Percentiles rank a stretch among this genome's conserved stretches.
These are phyloP conservation scores for Notothenia coriiceps DNA, from an alignment of 2,113 vertebrate species.

Conservation along the genomic window DNA sequence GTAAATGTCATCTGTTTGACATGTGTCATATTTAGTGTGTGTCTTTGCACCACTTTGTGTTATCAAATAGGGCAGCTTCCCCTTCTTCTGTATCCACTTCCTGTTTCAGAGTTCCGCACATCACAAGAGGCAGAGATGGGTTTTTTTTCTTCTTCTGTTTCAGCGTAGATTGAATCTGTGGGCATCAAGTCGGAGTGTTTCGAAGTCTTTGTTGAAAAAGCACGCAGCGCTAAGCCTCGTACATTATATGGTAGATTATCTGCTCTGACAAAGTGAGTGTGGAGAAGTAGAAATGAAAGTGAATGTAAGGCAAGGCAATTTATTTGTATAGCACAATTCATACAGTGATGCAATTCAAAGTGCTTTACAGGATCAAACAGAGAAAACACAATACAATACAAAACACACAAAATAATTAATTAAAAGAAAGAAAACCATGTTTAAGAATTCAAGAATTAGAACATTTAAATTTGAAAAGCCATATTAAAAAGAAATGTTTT, in stretches of 20 bases:
- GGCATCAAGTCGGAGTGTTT: not conserved
- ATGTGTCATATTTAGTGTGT: constrained; percentile 24
- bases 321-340: too few species aligned
- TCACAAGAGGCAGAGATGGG: constrained; percentile 26
- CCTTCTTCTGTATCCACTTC: constrained; percentile 81
- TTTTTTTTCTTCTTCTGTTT: constrained; percentile 27
- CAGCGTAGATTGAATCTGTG: not conserved
- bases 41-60: constrained; percentile 47
- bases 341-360: too few species aligned
- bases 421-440: too few species aligned
- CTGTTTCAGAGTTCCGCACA: constrained; percentile 77
- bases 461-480: too few species aligned
- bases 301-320: too few species aligned
- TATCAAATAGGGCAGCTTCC: constrained; percentile 84
- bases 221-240: not conserved
- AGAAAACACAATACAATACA: too few species aligned
- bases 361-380: too few species aligned
- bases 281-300: not conserved
- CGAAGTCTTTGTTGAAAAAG: not conserved
- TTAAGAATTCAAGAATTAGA: too few species aligned
- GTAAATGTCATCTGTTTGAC: constrained; percentile 24
- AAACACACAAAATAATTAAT: too few species aligned
- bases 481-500: too few species aligned
- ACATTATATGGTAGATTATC: not conserved
- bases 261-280: not conserved